These are phyloP conservation scores for Harpagifer antarcticus DNA, from an alignment of 2,797 vertebrate species.

Conservation along the genomic window DNA sequence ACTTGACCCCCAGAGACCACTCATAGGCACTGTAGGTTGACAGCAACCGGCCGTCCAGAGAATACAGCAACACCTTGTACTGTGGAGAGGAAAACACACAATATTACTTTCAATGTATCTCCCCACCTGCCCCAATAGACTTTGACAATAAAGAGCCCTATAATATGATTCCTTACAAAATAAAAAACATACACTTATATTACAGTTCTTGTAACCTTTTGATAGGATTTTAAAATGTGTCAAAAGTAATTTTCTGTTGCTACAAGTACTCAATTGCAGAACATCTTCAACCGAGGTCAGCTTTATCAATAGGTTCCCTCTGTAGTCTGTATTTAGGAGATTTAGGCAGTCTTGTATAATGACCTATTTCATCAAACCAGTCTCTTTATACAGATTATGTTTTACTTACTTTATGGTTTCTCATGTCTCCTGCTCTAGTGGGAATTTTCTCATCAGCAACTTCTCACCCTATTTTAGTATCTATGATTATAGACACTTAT, in stretches of 20 bases:
- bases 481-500: not conserved
- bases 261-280: not conserved
- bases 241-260: too few relatives aligned
- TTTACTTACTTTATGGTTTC: not conserved
- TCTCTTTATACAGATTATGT: not conserved
- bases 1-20: constrained; percentile 95
- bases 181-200: too few relatives aligned
- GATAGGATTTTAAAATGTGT: too few relatives aligned
- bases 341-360: not conserved
- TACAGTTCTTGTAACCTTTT: too few relatives aligned
- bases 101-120: too few relatives aligned
- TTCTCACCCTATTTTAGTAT: not conserved
- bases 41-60: constrained; percentile 93
- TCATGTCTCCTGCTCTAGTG: too few relatives aligned
- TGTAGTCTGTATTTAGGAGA: not conserved
- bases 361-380: not conserved
- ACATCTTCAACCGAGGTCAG: not conserved
- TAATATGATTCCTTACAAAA: too few relatives aligned
- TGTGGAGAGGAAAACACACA: constrained; percentile 64
- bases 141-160: not conserved
- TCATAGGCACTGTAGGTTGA: constrained; percentile 91
- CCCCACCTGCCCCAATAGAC: too few relatives aligned
- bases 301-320: not conserved
- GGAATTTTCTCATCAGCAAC: not conserved
- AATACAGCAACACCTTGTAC: constrained; percentile 96